Percentiles rank a stretch among this genome's conserved stretches.
Conservation (phyloP, 2,888 invertebrate genomes). For the Eristalinus sepulchralis region DNA sequence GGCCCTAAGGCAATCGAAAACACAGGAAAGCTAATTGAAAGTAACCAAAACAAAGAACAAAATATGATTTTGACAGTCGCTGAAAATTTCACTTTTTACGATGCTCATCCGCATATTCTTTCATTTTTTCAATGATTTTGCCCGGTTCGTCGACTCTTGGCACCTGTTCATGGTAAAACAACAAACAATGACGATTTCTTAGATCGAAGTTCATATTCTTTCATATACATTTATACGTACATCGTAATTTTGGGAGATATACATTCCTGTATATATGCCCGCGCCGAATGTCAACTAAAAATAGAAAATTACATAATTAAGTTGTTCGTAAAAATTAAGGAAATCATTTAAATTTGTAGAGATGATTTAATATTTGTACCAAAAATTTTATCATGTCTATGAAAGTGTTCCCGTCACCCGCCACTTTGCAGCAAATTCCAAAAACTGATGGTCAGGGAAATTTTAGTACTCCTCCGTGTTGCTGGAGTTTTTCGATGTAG, state of each 20-base stretch:
- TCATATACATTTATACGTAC: slow-evolving; percentile 78
- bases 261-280: slow-evolving; percentile 88
- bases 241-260: slow-evolving; percentile 88
- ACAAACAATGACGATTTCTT: slow-evolving; percentile 4
- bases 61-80: neutral
- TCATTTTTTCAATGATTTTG: slow-evolving; percentile 86
- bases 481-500: neutral
- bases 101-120: slow-evolving; percentile 84
- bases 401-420: slow-evolving; percentile 74
- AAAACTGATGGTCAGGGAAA: slow-evolving; percentile 69
- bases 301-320: slow-evolving; percentile 70
- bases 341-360: neutral
- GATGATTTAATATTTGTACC: slow-evolving; percentile 72
- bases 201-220: slow-evolving; percentile 1
- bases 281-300: slow-evolving; percentile 85
- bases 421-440: slow-evolving; percentile 76
- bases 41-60: neutral
- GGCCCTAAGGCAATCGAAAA: neutral
- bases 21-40: neutral
- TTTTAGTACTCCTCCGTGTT: neutral
- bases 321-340: neutral
- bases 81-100: slow-evolving; percentile 82
- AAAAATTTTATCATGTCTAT: slow-evolving; percentile 79
- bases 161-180: slow-evolving; percentile 82
- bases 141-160: slow-evolving; percentile 92